Percentiles rank a stretch among this genome's conserved stretches.
Evolutionary conservation across 2,888 invertebrate genomes (phyloP).

Genomic region (Sphaeridia pumilis): DNA sequence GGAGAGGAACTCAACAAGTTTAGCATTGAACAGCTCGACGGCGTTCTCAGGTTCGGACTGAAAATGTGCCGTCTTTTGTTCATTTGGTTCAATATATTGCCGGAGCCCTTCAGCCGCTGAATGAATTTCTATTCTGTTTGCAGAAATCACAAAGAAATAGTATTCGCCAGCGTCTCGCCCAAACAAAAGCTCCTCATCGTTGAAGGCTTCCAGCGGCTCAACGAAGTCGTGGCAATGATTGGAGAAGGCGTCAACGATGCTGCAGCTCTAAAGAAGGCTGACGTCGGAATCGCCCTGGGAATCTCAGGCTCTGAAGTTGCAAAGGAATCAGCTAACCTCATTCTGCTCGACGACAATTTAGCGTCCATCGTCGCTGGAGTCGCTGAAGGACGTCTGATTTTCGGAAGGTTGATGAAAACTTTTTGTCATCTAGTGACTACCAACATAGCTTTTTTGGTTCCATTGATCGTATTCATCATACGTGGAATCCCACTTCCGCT

Average conservation of each 20-base stretch:
- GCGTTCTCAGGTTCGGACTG: conserved; percentile 32
- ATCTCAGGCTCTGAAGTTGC: conserved; percentile 68
- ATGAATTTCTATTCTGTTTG: conserved; percentile 44
- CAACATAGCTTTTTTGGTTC: conserved; percentile 95
- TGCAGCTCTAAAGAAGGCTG: too few species aligned
- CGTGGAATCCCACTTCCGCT: conserved; percentile 17
- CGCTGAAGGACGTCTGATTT: too few species aligned
- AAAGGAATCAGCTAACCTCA: too few species aligned
- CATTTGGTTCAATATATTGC: too few species aligned
- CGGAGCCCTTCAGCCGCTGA: too few species aligned
- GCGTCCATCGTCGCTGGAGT: too few species aligned
- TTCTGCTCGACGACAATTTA: too few species aligned
- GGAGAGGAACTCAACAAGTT: conserved; percentile 42
- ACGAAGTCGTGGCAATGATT: conserved; percentile 83
- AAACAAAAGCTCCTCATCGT: conserved; percentile 50
- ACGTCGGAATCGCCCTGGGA: too few species aligned
- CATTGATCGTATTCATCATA: conserved; percentile 46
- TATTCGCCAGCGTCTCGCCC: conserved; percentile 46
- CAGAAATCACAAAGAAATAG: conserved; percentile 42
- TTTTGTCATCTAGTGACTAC: conserved; percentile 94
- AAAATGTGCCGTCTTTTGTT: too few species aligned
- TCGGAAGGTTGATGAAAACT: conserved; percentile 95
- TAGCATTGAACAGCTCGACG: conserved; percentile 38
- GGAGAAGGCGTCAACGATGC: conserved; percentile 89
- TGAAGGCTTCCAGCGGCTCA: conserved; percentile 66